These are phyloP conservation scores for Capitella teleta DNA, from an alignment of 1,140 invertebrate genomes.

Conservation along the genomic window DNA sequence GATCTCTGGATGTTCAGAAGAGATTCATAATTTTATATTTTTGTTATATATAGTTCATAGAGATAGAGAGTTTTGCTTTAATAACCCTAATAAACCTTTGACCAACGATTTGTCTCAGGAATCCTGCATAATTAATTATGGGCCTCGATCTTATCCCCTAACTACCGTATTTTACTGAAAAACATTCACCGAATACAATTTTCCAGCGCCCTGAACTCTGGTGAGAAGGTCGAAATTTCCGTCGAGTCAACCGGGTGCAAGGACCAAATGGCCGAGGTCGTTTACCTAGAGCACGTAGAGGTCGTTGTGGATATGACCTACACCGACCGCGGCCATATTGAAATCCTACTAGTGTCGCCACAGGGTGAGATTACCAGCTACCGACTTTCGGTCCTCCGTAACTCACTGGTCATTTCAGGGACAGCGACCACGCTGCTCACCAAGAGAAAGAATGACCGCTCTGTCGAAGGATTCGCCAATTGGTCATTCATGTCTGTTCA, in stretches of 20 bases:
- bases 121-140: too few relatives aligned
- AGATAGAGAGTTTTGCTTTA: too few relatives aligned
- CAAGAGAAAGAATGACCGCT: slow-evolving; percentile 81
- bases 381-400: background rate
- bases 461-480: slow-evolving; percentile 90
- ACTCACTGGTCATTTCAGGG: background rate
- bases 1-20: too few relatives aligned
- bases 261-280: slow-evolving; percentile 62
- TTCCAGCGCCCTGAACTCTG: slow-evolving; percentile 10
- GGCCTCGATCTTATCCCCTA: too few relatives aligned
- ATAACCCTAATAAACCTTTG: too few relatives aligned
- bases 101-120: too few relatives aligned
- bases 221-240: slow-evolving; percentile 26
- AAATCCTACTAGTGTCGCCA: slow-evolving; percentile 10
- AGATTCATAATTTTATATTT: too few relatives aligned
- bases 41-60: too few relatives aligned
- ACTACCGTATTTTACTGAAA: too few relatives aligned
- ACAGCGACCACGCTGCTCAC: slow-evolving; percentile 53
- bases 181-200: too few relatives aligned
- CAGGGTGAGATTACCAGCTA: background rate
- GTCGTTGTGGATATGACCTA: slow-evolving; percentile 85
- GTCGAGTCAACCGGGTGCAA: slow-evolving; percentile 44
- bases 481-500: slow-evolving; percentile 99
- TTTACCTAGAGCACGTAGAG: slow-evolving; percentile 94
- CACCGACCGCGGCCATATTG: slow-evolving; percentile 58